Evolutionary conservation across 2,888 invertebrate genomes (phyloP).

Genomic region (Luperina nickerlii): DNA sequence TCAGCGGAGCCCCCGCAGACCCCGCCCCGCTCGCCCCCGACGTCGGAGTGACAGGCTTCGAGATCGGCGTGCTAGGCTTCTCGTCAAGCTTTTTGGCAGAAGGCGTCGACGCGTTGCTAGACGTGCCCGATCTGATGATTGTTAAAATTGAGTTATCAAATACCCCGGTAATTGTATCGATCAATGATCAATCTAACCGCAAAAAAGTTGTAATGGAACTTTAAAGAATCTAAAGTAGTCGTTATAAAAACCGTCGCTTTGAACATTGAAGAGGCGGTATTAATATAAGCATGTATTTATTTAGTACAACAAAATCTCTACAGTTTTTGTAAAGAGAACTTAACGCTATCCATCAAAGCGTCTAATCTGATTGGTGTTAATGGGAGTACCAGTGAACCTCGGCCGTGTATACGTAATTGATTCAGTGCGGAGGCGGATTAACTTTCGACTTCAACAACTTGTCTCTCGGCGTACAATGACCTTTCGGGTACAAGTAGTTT

Average conservation of each 20-base stretch:
- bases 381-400: slow-evolving; percentile 77
- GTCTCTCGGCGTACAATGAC: slow-evolving; percentile 79
- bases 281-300: slow-evolving; percentile 57
- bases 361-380: slow-evolving; percentile 84
- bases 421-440: slow-evolving; percentile 82
- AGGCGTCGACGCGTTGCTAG: slow-evolving; percentile 97
- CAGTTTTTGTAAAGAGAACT: slow-evolving; percentile 79
- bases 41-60: slow-evolving; percentile 97
- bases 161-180: slow-evolving; percentile 47
- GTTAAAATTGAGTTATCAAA: slow-evolving; percentile 62
- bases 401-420: slow-evolving; percentile 82
- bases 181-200: slow-evolving; percentile 48
- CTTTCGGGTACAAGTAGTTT: slow-evolving; percentile 79
- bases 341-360: slow-evolving; percentile 75
- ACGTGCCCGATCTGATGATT: slow-evolving; percentile 93
- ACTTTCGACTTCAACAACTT: slow-evolving; percentile 78
- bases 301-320: slow-evolving; percentile 72
- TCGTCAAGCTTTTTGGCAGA: slow-evolving; percentile 96
- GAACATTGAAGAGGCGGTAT: slow-evolving; percentile 44
- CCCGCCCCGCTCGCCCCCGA: slow-evolving; percentile 91
- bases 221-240: slow-evolving; percentile 36
- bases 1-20: slow-evolving; percentile 89
- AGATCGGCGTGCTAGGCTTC: slow-evolving; percentile 97
- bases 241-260: slow-evolving; percentile 53
- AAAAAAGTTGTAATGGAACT: slow-evolving; percentile 56